Evolutionary conservation across 2,113 vertebrate species (phyloP), one percentile per base, ranked within the genome.

Genomic region (Athene cunicularia): DNA sequence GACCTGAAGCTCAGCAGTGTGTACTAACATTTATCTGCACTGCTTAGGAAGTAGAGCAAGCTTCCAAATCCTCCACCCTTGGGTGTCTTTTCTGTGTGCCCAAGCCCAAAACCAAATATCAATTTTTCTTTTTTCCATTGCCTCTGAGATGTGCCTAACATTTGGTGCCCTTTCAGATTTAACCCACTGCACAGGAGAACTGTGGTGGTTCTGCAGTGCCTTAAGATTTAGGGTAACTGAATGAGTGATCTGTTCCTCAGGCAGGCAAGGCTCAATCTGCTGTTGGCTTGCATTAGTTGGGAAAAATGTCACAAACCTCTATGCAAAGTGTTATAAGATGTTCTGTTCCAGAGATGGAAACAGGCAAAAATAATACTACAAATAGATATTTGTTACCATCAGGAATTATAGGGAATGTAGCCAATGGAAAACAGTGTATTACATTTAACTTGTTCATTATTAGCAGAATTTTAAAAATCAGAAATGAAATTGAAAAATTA

Each of bases 251-350:
- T 62, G 14, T 11, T 84, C 37, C 55, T 71, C 43, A 49, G 37
- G 52, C 37, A 50, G 62, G 23, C 39, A 73, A 52, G 52, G 66
- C 43, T 74, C 32, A 74, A 8, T 21, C 59, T 2, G 3, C 80
- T 39, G 27, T 20, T 55, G 10, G 59, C 39, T 20, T 79, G 30
- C 37, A 21, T 76, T 50, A 60, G 35, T 7, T 76, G 28, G 43
- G 53, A 85, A 43, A 43, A 35, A 12, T 3, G 5, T 28, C 56
- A 32, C 35, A 32, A 62, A 30, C 17, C 43, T 60, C 66, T 63
- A 0, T 73, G 52, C 14, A 49, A 75, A 75, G n/a, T 50, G 17
- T 32, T 72, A 0, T 47, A 50, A 59, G 47, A 39, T 73, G 19
- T 39, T 86, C 21, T 41, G 9, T 66, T 88, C 35, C 28, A 91